Conservation (phyloP, 1,140 invertebrate genomes). For the Heliconius hermathena region DNA sequence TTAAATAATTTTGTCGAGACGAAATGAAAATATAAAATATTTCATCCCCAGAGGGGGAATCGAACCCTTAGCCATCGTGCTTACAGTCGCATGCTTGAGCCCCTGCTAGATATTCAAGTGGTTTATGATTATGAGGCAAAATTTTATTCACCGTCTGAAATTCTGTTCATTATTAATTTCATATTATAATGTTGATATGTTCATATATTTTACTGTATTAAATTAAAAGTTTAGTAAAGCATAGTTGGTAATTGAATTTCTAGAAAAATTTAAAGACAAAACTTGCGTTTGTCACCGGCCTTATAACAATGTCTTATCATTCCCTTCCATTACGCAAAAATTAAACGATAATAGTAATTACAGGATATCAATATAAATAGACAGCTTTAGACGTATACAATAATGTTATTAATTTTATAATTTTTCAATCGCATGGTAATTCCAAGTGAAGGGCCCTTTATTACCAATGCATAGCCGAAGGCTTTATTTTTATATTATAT, state of each 20-base stretch:
- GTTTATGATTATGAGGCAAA: too few species aligned
- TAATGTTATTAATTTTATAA: slow-evolving; percentile 7
- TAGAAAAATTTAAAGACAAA: neutral
- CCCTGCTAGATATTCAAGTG: too few species aligned
- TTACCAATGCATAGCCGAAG: neutral
- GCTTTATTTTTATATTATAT: neutral
- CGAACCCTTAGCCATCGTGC: neutral
- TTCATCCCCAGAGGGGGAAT: neutral
- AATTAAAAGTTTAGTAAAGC: too few species aligned
- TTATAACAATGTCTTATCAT: neutral
- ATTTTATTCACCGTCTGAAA: too few species aligned
- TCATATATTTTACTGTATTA: too few species aligned
- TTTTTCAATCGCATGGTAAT: neutral
- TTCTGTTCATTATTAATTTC: too few species aligned
- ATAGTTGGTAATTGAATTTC: too few species aligned
- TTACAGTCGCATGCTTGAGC: neutral
- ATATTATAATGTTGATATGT: too few species aligned
- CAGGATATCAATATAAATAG: slow-evolving; percentile 10
- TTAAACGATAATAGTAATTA: slow-evolving; percentile 7
- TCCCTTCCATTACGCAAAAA: slow-evolving; percentile 20
- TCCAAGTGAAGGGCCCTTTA: neutral
- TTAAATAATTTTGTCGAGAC: neutral
- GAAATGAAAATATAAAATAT: neutral
- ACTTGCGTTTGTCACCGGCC: neutral
- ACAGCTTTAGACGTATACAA: neutral